Evolutionary conservation across 2,888 invertebrate species (phyloP).

Genomic region (Cotesia congregata): DNA sequence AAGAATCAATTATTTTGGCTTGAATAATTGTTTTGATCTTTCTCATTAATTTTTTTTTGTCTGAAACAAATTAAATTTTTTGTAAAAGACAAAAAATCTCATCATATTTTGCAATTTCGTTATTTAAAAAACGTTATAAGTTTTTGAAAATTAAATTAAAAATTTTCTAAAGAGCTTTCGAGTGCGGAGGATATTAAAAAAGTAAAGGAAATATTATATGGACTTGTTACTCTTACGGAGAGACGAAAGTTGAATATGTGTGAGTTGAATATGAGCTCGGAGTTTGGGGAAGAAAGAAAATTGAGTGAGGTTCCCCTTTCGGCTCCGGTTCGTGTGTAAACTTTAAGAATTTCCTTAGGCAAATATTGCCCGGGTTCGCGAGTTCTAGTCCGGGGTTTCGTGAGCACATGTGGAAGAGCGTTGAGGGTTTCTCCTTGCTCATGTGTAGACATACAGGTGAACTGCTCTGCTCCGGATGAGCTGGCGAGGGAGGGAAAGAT

Average conservation of each 20-base stretch:
- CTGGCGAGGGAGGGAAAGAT: conserved; percentile 11
- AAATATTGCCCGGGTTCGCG: conserved; percentile 65
- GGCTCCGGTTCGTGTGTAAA: conserved; percentile 64
- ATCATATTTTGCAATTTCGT: too few species aligned
- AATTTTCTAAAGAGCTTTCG: not conserved
- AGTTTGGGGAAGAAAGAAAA: conserved; percentile 48
- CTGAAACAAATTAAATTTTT: too few species aligned
- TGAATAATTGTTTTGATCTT: too few species aligned
- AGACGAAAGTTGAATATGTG: conserved; percentile 12
- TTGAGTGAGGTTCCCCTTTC: conserved; percentile 49
- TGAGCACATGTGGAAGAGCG: too few species aligned
- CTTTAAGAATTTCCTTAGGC: conserved; percentile 69
- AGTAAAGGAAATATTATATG: conserved; percentile 35
- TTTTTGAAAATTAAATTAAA: not conserved
- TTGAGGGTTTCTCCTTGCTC: not conserved
- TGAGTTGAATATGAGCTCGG: conserved; percentile 27
- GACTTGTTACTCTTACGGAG: not conserved
- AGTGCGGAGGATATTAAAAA: conserved; percentile 51
- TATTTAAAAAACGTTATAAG: not conserved
- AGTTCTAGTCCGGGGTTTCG: conserved; percentile 26
- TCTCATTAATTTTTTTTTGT: too few species aligned
- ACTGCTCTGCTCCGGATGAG: not conserved
- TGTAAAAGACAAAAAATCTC: too few species aligned
- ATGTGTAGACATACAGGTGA: conserved; percentile 6
- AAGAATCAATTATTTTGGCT: too few species aligned